Evolutionary conservation across 1,140 invertebrate species (phyloP).

Genomic region (Drosophila insularis): DNA sequence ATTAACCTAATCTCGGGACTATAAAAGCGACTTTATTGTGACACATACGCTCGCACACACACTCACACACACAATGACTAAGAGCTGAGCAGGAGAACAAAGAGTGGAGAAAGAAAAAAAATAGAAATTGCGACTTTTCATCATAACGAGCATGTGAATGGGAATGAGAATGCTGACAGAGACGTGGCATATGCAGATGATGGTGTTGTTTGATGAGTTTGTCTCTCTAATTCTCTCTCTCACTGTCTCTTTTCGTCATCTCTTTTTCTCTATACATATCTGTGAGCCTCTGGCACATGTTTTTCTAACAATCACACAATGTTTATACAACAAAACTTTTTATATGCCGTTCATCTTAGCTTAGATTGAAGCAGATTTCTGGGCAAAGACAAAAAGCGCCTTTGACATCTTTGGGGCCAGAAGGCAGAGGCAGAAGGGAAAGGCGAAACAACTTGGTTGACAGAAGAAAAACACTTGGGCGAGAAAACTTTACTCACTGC

Average conservation of each 20-base stretch:
- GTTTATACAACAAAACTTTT: constrained; percentile 80
- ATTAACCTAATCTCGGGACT: constrained; percentile 77
- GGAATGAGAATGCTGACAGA: constrained; percentile 35
- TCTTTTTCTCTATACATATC: constrained; percentile 21
- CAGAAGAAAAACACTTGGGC: constrained; percentile 58
- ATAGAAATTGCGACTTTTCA: constrained; percentile 63
- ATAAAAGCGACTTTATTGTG: constrained; percentile 74
- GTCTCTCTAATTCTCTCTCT: constrained; percentile 39
- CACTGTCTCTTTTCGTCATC: background rate
- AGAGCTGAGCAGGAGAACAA: background rate
- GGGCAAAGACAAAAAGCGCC: constrained; percentile 76
- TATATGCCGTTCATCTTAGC: constrained; percentile 56
- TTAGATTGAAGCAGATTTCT: constrained; percentile 74
- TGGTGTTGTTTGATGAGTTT: constrained; percentile 74
- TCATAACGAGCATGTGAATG: constrained; percentile 44
- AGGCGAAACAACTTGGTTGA: background rate
- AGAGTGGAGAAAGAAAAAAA: constrained; percentile 39
- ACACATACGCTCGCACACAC: constrained; percentile 20
- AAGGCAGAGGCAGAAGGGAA: constrained; percentile 14
- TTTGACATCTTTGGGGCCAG: constrained; percentile 59
- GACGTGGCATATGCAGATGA: constrained; percentile 73
- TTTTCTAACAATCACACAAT: constrained; percentile 80
- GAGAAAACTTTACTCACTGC: constrained; percentile 62
- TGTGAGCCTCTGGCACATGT: constrained; percentile 66
- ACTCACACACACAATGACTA: constrained; percentile 9